Evolutionary conservation across 1,140 invertebrate genomes (phyloP), one percentile per base, ranked within the genome.

Genomic region (Papilio dardanus): DNA sequence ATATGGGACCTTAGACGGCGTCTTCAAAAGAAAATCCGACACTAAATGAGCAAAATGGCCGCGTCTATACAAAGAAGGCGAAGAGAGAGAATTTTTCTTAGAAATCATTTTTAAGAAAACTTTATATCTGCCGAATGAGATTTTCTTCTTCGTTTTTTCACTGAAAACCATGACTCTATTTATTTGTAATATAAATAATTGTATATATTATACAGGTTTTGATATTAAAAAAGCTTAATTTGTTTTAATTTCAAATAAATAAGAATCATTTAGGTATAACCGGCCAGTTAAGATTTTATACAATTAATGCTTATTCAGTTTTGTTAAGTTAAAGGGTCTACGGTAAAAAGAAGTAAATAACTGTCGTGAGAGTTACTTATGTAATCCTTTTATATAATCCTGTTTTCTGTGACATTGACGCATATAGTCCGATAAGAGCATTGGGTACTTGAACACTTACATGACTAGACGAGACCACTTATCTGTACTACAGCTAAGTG

Each of bases 41-140:
- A 71, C 69, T 71, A 71, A 71, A 71, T 71, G 69, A 71, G 69
- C 69, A 71, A 71, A 71, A 71, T 71, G 69, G 69, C 42, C 69
- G 37, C 40, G 28, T 24, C 42, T 50, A 71, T 50, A 71, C 69
- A 71, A 50, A 71, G 69, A 71, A 24, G 69, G 69, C 69, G 42
- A 71, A 8, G 69, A 28, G 69, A 71, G 28, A 71, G 42, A 62
- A 62, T 50, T 71, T 71, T 71, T 46, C 69, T 71, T 71, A 71
- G 42, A 71, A 69, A 71, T 46, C 10, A 42, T 71, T 46, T 71
- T 71, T 71, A 71, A 71, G 69, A 71, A 71, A 50, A 46, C 4
- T 71, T 30, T n/a, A 30, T 54, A 71, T 24, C n/a, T 54, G 40
- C 37, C 3, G 8, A 50, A 46, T 46, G 21, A 46, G 28, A 42